Percentiles rank a stretch among this genome's conserved stretches.
phyloP scores from a whole-genome alignment of 2,888 invertebrate genomes.

The Ctena decussata region DNA sequence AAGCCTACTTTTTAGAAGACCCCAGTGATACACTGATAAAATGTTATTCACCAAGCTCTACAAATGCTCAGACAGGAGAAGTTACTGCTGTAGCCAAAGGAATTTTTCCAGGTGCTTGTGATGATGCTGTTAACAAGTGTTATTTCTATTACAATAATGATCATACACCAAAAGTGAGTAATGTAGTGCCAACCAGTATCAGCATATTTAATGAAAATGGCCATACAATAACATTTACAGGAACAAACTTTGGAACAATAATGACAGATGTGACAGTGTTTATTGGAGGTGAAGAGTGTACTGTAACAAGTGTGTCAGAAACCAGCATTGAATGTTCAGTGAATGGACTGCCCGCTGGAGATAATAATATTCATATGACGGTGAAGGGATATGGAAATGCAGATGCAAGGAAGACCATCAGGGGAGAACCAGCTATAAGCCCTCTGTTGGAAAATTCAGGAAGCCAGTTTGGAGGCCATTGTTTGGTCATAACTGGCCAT shows the following conservation, averaged over 20 bases:
- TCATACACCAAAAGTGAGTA: constrained; percentile 64
- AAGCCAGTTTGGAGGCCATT: constrained; percentile 67
- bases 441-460: too few species aligned
- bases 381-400: constrained; percentile 60
- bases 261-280: constrained; percentile 50
- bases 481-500: constrained; percentile 65
- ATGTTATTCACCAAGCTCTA: constrained; percentile 43
- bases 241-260: constrained; percentile 58
- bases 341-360: constrained; percentile 66
- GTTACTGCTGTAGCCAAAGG: background rate
- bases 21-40: constrained; percentile 41
- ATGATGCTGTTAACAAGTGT: constrained; percentile 22
- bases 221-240: constrained; percentile 62
- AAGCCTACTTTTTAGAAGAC: constrained; percentile 51
- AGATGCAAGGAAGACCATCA: constrained; percentile 16
- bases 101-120: background rate
- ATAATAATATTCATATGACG: constrained; percentile 45
- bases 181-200: constrained; percentile 52
- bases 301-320: constrained; percentile 34
- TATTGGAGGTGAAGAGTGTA: constrained; percentile 73
- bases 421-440: too few species aligned
- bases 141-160: constrained; percentile 53
- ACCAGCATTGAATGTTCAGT: constrained; percentile 69
- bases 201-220: constrained; percentile 23
- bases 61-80: constrained; percentile 23